Percentiles rank a stretch among this genome's conserved stretches.
These are phyloP conservation scores for Acleris cristana DNA, from an alignment of 2,888 invertebrate species.

Conservation along the genomic window DNA sequence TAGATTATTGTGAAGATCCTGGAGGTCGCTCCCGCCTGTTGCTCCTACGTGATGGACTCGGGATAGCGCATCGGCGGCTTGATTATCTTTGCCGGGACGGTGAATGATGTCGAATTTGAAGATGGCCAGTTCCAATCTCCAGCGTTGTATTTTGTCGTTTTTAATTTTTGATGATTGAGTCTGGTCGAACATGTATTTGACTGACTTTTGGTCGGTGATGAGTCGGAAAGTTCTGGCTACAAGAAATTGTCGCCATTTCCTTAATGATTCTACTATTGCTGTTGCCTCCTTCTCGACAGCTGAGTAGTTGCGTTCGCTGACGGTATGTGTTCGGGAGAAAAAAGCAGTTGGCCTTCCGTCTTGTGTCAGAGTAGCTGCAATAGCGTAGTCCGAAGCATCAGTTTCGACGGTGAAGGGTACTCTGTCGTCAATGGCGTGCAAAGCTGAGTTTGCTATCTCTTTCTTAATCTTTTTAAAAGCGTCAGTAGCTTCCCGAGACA, in stretches of 20 bases:
- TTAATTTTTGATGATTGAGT: slow-evolving; percentile 10
- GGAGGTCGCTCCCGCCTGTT: too few species aligned
- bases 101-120: slow-evolving; percentile 7
- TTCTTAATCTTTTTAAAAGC: background rate
- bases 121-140: slow-evolving; percentile 11
- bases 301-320: background rate
- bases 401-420: too few species aligned
- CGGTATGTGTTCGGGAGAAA: background rate
- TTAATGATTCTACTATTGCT: background rate
- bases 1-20: too few species aligned
- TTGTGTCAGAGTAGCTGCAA: too few species aligned
- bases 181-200: slow-evolving; percentile 10
- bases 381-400: too few species aligned
- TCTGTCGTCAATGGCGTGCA: slow-evolving; percentile 8
- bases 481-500: background rate
- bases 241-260: background rate
- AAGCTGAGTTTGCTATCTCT: slow-evolving; percentile 5
- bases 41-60: background rate
- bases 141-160: background rate
- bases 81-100: slow-evolving; percentile 14
- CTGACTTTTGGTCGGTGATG: slow-evolving; percentile 12
- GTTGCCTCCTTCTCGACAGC: background rate
- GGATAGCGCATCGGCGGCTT: slow-evolving; percentile 11
- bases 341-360: too few species aligned
- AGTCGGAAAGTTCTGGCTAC: slow-evolving; percentile 4